These are phyloP conservation scores for Noctilio leporinus DNA, from an alignment of 2,113 vertebrate species.

Conservation along the genomic window DNA sequence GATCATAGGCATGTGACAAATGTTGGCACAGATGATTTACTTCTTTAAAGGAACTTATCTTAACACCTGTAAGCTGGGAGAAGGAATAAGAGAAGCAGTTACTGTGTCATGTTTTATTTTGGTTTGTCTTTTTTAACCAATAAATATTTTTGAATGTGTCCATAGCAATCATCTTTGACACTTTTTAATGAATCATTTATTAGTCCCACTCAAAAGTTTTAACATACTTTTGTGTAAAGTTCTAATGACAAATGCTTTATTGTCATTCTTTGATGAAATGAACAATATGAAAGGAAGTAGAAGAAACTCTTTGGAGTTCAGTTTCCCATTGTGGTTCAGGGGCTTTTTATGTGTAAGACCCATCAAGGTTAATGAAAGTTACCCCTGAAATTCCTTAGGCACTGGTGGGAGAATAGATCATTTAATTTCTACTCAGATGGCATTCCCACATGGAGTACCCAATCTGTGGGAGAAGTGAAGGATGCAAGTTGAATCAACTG, in stretches of 20 bases:
- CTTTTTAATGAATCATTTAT: conserved; percentile 4
- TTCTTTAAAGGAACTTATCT: background rate
- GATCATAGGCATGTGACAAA: background rate
- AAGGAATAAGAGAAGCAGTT: background rate
- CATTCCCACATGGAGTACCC: conserved; percentile 9
- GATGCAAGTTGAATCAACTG: conserved; percentile 15
- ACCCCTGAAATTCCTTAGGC: conserved; percentile 38
- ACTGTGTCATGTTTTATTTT: background rate
- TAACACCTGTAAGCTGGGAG: background rate
- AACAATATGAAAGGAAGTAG: conserved; percentile 24
- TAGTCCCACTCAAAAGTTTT: conserved; percentile 35
- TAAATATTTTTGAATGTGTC: background rate
- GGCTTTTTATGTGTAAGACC: conserved; percentile 35
- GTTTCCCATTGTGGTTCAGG: conserved; percentile 37
- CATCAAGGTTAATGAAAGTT: conserved; percentile 69
- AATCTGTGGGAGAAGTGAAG: conserved; percentile 26
- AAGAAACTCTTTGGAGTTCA: conserved; percentile 5
- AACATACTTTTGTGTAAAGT: background rate
- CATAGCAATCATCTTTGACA: background rate
- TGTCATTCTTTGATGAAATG: conserved; percentile 48
- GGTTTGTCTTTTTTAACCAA: background rate
- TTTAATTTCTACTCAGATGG: conserved; percentile 46
- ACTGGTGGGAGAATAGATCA: conserved; percentile 32
- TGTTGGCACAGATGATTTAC: background rate
- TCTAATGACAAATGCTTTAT: conserved; percentile 17